Evolutionary conservation across 2,888 invertebrate genomes (phyloP), one percentile per base, ranked within the genome.

Genomic region (Platerodrilus igneus): DNA sequence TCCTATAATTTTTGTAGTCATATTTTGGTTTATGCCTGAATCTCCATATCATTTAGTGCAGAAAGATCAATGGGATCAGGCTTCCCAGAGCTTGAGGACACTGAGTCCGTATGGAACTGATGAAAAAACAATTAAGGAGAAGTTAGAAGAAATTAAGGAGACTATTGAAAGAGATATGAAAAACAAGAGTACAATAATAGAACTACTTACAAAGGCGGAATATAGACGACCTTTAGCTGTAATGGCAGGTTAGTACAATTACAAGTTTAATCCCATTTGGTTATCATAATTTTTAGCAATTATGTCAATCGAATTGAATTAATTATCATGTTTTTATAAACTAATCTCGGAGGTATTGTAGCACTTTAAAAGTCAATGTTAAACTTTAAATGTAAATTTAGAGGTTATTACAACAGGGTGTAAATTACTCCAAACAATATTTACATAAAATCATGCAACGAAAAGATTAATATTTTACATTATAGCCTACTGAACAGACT

Each of bases 1-100:
- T 2, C 66, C 69, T 0, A 27, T 62, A 1, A 7, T 64, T 8
- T 69, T 70, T 45, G 59, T 67, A 35, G 14, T 59, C 0, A 55
- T 55, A 4, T 68, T 70, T 41, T 45, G 53, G n/a, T 66, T 64
- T 56, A 67, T 69, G 62, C 71, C 71, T 0, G 71, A 71, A 45
- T 69, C 70, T 0, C 71, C 71, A 1, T 69, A 71, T 40, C 70
- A 59, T 39, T 54, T 73, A 8, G 50, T 74, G 6, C 67, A 67
- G 58, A 59, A 56, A 29, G 62, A 63, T 7, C 45, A 60, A 3
- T 54, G 57, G 4, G 56, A 58, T 4, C 60, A 66, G 1, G 68
- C 69, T 0, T 52, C 52, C 22, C 41, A 41, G 2, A 63, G 56
- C 31, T 39, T 68, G 1, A 47, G 45, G 11, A 45, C 47, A 7